Evolutionary conservation across 2,113 vertebrate species (phyloP).

Genomic region (Lepisosteus osseus): DNA sequence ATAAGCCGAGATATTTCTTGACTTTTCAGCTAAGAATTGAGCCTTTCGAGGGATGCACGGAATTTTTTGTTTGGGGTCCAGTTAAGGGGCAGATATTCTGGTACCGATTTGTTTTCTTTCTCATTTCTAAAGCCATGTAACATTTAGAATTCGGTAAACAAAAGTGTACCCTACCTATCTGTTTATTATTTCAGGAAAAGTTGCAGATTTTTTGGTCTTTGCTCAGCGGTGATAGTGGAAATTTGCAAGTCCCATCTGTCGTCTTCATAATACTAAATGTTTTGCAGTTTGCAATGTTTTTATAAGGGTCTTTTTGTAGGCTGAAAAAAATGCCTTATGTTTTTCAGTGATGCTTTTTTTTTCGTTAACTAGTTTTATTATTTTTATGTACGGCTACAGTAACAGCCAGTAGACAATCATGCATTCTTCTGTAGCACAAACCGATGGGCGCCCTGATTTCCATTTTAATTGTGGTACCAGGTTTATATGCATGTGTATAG

Average conservation of each 20-base stretch:
- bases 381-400: conserved; percentile 7
- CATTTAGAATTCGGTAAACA: background rate
- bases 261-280: background rate
- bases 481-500: conserved; percentile 61
- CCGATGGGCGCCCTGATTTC: conserved; percentile 10
- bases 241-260: background rate
- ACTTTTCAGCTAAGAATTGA: background rate
- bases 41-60: background rate
- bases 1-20: too few relatives aligned
- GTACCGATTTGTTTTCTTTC: background rate
- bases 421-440: conserved; percentile 33
- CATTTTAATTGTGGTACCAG: conserved; percentile 22
- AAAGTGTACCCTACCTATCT: background rate
- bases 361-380: background rate
- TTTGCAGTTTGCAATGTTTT: background rate
- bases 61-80: background rate
- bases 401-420: conserved; percentile 40
- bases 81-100: too few relatives aligned
- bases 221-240: background rate
- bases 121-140: background rate
- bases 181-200: background rate
- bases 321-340: conserved; percentile 1
- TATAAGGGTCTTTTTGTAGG: conserved; percentile 1
- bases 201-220: background rate
- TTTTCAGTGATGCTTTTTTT: background rate